These are phyloP conservation scores for Cremastinae sp. DNA, from an alignment of 2,888 invertebrate genomes.

Conservation along the genomic window DNA sequence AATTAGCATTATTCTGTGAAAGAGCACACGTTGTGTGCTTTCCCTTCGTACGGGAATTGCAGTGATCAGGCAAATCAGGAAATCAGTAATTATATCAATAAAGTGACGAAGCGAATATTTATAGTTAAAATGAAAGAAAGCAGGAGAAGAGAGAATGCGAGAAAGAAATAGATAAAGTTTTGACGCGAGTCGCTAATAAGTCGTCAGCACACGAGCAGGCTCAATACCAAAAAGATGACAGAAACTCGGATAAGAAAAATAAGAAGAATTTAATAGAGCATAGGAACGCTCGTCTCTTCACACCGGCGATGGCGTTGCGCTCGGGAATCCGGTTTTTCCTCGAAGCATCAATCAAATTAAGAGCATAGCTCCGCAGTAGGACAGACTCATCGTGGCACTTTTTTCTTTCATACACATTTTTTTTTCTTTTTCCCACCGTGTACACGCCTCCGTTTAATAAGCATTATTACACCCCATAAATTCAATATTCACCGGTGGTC, in stretches of 20 bases:
- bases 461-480: conserved; percentile 1
- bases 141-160: conserved; percentile 22
- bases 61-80: conserved; percentile 53
- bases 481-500: background rate
- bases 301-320: conserved; percentile 43
- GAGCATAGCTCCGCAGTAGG: conserved; percentile 44
- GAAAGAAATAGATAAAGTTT: conserved; percentile 12
- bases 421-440: background rate
- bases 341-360: conserved; percentile 61
- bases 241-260: conserved; percentile 49
- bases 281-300: conserved; percentile 23
- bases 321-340: conserved; percentile 60
- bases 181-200: conserved; percentile 26
- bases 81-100: conserved; percentile 61
- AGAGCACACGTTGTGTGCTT: background rate
- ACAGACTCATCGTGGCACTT: conserved; percentile 24
- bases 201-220: conserved; percentile 9
- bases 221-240: conserved; percentile 39
- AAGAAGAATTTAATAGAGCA: conserved; percentile 53
- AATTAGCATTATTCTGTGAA: conserved; percentile 34
- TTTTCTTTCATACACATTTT: background rate
- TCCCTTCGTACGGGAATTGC: background rate
- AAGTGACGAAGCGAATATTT: conserved; percentile 24
- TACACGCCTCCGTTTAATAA: conserved; percentile 7
- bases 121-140: background rate